A percentile compares a stretch with the other conserved stretches of the same genome.
Evolutionary conservation across 1,140 invertebrate genomes (phyloP).

Genomic region (Fopius arisanus): DNA sequence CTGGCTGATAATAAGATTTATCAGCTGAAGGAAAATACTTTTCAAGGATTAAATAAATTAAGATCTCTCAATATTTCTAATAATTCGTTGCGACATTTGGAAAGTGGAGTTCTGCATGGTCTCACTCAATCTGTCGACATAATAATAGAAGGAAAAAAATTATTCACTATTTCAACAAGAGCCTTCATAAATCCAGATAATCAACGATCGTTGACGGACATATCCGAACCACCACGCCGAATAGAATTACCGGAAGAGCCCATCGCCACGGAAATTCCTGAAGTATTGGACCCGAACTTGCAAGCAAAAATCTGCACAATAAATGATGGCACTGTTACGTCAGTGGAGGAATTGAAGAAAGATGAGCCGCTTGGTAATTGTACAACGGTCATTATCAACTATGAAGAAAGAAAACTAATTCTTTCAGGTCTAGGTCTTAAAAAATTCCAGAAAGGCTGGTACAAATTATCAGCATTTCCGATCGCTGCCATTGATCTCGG

Average conservation of each 20-base stretch:
- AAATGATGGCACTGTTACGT: constrained; percentile 29
- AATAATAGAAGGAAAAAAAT: constrained; percentile 32
- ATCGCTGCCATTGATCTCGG: constrained; percentile 38
- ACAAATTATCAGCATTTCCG: constrained; percentile 31
- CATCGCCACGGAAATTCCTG: neutral
- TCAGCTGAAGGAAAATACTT: constrained; percentile 31
- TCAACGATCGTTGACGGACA: neutral
- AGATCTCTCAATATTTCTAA: constrained; percentile 40
- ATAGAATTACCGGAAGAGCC: neutral
- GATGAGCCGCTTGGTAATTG: constrained; percentile 21
- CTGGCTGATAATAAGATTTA: constrained; percentile 41
- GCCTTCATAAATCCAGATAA: constrained; percentile 41
- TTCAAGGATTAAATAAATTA: constrained; percentile 42
- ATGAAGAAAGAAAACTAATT: constrained; percentile 18
- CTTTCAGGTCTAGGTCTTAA: constrained; percentile 35
- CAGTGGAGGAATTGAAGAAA: constrained; percentile 31
- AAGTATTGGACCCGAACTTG: constrained; percentile 15
- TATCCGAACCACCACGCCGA: neutral
- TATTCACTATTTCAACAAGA: constrained; percentile 42
- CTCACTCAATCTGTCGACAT: constrained; percentile 35
- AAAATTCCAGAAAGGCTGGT: constrained; percentile 47
- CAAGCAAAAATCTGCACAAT: constrained; percentile 40
- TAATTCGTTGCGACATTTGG: constrained; percentile 39
- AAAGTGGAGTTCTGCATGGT: constrained; percentile 39
- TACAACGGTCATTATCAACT: constrained; percentile 34